These are phyloP conservation scores for Neosilurus mollespiculum DNA, from an alignment of 2,797 vertebrate species.

Conservation along the genomic window DNA sequence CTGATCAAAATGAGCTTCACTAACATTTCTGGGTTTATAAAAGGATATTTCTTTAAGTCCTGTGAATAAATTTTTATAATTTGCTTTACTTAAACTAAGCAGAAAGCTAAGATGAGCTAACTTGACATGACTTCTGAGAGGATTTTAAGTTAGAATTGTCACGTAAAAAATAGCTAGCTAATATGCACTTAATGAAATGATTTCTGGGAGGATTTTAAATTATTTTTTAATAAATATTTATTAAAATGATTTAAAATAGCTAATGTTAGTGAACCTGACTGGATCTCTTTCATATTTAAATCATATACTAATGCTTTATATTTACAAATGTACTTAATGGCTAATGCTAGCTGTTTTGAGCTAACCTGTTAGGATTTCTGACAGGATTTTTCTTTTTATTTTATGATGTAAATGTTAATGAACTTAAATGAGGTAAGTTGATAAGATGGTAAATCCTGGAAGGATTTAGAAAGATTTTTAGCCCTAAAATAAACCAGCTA, in stretches of 20 bases:
- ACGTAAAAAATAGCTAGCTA: neutral
- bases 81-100: neutral
- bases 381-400: neutral
- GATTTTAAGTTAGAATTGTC: neutral
- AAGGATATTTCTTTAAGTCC: neutral
- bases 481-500: neutral
- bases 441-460: neutral
- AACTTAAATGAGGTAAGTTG: neutral
- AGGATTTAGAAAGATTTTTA: neutral
- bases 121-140: neutral
- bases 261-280: neutral
- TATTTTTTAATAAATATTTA: neutral
- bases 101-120: neutral
- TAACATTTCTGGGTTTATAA: neutral
- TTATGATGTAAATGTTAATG: neutral
- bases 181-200: neutral
- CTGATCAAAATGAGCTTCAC: neutral
- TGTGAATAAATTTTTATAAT: neutral
- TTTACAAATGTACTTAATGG: neutral
- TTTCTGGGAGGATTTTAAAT: neutral
- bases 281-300: neutral
- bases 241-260: neutral
- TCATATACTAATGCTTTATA: neutral
- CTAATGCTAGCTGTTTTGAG: neutral
- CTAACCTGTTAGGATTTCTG: neutral